Percentiles rank a stretch among this genome's conserved stretches.
These are phyloP conservation scores for Propithecus coquereli DNA, from an alignment of 2,113 vertebrate genomes.

Conservation along the genomic window DNA sequence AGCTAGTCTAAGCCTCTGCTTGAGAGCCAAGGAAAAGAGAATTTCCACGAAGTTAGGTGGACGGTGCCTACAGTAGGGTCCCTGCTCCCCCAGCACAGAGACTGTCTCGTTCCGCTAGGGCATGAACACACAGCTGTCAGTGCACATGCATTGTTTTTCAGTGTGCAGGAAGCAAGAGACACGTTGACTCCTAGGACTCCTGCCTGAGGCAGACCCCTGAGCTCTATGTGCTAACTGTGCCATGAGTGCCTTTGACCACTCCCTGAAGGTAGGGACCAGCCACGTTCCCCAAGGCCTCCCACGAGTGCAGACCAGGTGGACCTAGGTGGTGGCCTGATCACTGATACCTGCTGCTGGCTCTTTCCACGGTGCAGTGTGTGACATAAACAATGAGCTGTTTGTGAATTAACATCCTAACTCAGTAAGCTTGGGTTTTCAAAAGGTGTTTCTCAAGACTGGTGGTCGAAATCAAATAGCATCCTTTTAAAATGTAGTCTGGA, in stretches of 20 bases:
- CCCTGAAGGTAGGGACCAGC: no score
- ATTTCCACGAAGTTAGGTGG: neutral
- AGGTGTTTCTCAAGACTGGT: neutral
- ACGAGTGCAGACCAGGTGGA: rapidly evolving
- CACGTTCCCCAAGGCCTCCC: neutral
- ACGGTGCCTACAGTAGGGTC: neutral
- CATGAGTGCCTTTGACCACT: neutral
- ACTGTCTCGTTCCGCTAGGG: neutral
- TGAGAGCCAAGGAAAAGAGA: neutral
- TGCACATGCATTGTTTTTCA: neutral
- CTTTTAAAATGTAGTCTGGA: neutral
- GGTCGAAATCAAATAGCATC: neutral
- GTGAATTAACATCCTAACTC: neutral
- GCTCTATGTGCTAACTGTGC: neutral
- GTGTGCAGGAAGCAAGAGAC: no score
- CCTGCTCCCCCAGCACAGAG: neutral
- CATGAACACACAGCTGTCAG: neutral
- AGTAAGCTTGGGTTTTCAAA: neutral
- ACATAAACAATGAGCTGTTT: neutral
- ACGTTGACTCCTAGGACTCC: neutral
- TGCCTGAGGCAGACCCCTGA: neutral
- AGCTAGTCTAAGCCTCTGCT: neutral
- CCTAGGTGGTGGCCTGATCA: neutral
- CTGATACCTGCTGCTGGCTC: neutral
- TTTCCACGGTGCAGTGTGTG: neutral